These are phyloP conservation scores for Neria commutata DNA, from an alignment of 2,888 invertebrate genomes.

Conservation along the genomic window DNA sequence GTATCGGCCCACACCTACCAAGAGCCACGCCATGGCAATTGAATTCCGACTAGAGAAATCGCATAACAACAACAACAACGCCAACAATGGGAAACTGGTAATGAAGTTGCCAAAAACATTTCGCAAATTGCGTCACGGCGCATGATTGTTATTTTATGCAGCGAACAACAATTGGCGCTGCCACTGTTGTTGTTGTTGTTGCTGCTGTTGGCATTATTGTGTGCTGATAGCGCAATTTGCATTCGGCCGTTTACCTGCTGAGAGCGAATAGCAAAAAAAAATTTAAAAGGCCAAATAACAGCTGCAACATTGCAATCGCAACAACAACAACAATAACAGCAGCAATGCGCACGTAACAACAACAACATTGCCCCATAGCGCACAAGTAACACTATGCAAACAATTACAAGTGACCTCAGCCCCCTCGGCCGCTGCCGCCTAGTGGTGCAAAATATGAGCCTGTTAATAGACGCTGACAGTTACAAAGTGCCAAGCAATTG, in stretches of 20 bases:
- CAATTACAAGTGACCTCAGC: neutral
- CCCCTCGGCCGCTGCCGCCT: neutral
- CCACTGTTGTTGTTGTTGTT: slow-evolving; percentile 27
- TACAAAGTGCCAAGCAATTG: slow-evolving; percentile 59
- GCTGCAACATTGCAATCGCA: neutral
- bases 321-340: neutral
- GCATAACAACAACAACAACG: slow-evolving; percentile 1
- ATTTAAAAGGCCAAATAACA: neutral
- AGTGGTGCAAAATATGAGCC: slow-evolving; percentile 45
- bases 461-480: slow-evolving; percentile 59
- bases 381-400: neutral
- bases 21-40: neutral
- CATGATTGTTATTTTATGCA: slow-evolving; percentile 32
- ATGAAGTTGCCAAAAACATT: slow-evolving; percentile 31
- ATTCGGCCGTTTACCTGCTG: slow-evolving; percentile 42
- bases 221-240: slow-evolving; percentile 35
- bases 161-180: too few species aligned
- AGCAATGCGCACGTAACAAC: neutral
- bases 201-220: slow-evolving; percentile 18
- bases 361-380: slow-evolving; percentile 3
- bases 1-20: too few species aligned
- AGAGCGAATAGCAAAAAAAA: slow-evolving; percentile 30
- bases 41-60: slow-evolving; percentile 6
- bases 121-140: slow-evolving; percentile 31
- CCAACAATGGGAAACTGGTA: slow-evolving; percentile 29